Conservation (phyloP, 2,797 vertebrate genomes). For the Semotilus atromaculatus region DNA sequence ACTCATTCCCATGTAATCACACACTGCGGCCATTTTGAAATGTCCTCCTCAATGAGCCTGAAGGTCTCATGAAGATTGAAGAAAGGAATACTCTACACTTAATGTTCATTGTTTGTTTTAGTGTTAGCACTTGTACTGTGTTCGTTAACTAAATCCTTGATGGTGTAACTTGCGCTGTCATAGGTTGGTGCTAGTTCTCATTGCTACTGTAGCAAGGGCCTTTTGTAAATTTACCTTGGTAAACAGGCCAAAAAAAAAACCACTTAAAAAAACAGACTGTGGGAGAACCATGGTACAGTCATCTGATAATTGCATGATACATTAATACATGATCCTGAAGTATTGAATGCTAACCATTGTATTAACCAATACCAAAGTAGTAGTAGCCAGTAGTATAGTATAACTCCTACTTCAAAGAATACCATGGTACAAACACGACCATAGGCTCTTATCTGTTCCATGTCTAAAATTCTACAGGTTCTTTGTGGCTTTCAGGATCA, state of each 20-base stretch:
- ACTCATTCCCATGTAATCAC: slow-evolving; percentile 70
- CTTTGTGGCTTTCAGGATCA: background rate
- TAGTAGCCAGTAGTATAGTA: background rate
- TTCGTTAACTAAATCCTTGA: background rate
- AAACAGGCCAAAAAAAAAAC: background rate
- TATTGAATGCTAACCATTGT: background rate
- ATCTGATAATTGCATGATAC: background rate
- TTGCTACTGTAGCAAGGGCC: background rate
- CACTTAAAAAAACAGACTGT: background rate
- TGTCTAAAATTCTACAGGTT: background rate
- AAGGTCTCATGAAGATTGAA: slow-evolving; percentile 41
- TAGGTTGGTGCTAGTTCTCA: background rate
- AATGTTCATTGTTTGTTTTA: slow-evolving; percentile 19
- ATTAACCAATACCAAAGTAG: background rate
- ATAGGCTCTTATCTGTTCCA: background rate
- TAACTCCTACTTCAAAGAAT: background rate
- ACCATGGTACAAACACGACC: background rate
- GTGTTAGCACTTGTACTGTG: slow-evolving; percentile 20
- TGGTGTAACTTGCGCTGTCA: background rate
- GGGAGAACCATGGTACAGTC: background rate
- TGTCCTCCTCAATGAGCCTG: slow-evolving; percentile 8
- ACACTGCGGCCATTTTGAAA: slow-evolving; percentile 48
- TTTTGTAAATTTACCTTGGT: background rate
- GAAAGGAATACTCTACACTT: background rate
- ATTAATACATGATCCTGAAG: background rate